Evolutionary conservation across 2,888 invertebrate species (phyloP), one percentile per base, ranked within the genome.

Genomic region (Rhagonycha fulva): DNA sequence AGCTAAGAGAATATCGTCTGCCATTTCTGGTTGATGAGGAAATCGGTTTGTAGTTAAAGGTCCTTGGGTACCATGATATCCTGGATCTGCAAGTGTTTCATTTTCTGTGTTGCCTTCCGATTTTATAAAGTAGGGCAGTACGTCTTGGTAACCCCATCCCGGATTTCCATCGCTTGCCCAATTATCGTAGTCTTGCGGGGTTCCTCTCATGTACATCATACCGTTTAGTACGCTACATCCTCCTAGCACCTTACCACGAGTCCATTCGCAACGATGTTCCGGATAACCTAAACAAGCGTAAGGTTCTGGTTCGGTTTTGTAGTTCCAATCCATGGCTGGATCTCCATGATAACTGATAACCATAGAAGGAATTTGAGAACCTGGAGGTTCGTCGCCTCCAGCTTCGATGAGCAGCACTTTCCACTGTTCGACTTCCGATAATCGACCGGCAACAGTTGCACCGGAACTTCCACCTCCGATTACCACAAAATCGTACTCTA

Each of bases 181-280:
- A 9, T 91, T 90, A 83, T 95, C 92, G 87, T 93, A 95, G 87
- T 95, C 95, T 1, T 89, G 90, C 0, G 93, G 90, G 81, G 93
- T 92, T 0, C 95, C 95, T 23, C 95, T 89, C 86, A 93, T 92
- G 86, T 95, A 95, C 92, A 94, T 94, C 95, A 96, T 96, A 0
- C 95, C 95, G 84, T 96, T 94, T 71, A 94, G 91, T 0, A 92
- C 93, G 67, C 92, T 91, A 80, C 91, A 91, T 0, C 95, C 95
- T 5, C 95, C 95, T 83, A 90, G 85, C 7, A 88, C 92, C 85
- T 94, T 94, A 2, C 92, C 95, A 72, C 94, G 89, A 0, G 93
- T 91, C 94, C 94, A 94, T 14, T 87, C 88, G 83, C 93, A 93
- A 0, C 88, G 86, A 4, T 90, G 90, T 0, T 89, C 90, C 0